Evolutionary conservation across 2,888 invertebrate genomes (phyloP).

Genomic region (Ypsolopha scabrella): DNA sequence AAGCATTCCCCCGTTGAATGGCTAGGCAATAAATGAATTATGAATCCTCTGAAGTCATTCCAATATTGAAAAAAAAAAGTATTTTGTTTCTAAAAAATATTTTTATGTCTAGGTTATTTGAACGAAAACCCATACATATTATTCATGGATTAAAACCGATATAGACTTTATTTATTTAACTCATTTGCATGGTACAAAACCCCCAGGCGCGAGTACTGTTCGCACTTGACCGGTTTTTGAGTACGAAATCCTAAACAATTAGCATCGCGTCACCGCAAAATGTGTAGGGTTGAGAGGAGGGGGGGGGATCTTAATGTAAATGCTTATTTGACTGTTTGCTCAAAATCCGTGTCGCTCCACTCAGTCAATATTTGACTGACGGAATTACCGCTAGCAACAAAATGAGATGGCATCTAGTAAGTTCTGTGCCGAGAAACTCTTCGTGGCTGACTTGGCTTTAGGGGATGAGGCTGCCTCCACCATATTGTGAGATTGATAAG

Average conservation of each 20-base stretch:
- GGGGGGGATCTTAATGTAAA: slow-evolving; percentile 26
- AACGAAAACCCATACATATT: too few relatives aligned
- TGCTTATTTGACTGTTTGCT: slow-evolving; percentile 61
- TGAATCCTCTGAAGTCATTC: neutral
- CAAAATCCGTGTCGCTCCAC: slow-evolving; percentile 60
- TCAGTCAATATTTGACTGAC: slow-evolving; percentile 61
- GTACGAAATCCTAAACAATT: too few relatives aligned
- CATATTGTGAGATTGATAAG: too few relatives aligned
- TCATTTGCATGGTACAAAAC: too few relatives aligned
- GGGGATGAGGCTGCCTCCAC: neutral
- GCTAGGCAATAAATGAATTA: neutral
- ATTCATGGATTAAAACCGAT: too few relatives aligned
- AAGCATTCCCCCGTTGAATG: neutral
- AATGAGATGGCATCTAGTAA: slow-evolving; percentile 30
- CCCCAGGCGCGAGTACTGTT: too few relatives aligned
- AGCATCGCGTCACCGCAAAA: too few relatives aligned
- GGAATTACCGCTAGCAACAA: slow-evolving; percentile 63
- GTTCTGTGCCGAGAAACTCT: neutral
- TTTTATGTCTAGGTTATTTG: too few relatives aligned
- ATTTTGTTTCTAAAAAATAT: slow-evolving; percentile 13
- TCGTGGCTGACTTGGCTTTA: neutral
- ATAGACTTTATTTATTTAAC: too few relatives aligned
- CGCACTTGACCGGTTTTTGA: too few relatives aligned
- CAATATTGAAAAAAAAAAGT: neutral
- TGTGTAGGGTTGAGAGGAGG: too few relatives aligned